A percentile compares a stretch with the other conserved stretches of the same genome.
Conservation (phyloP, 2,113 vertebrate genomes). For the Pipra filicauda region DNA sequence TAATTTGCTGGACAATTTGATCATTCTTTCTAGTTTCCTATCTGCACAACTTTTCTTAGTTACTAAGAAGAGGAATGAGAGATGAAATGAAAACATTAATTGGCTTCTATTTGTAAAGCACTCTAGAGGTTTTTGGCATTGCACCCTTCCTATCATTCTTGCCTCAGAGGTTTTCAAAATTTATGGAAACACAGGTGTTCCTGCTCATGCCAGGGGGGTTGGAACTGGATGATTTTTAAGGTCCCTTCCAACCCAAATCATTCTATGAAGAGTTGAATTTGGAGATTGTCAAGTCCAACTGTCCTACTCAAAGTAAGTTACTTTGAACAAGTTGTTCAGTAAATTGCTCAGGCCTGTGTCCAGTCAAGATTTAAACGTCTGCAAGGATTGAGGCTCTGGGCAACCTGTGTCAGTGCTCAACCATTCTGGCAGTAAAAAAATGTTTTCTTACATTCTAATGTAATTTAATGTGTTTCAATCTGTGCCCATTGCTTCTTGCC, state of each 20-base stretch:
- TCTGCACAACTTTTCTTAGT: not conserved
- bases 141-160: not conserved
- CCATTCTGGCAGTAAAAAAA: not conserved
- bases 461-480: not conserved
- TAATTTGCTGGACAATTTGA: not conserved
- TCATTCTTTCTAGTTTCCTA: not conserved
- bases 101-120: not conserved
- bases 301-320: not conserved
- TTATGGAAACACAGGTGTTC: not conserved
- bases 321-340: not conserved
- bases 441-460: not conserved
- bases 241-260: not conserved
- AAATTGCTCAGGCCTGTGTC: not conserved
- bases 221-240: not conserved
- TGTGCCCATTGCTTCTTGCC: not conserved
- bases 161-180: not conserved
- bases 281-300: not conserved
- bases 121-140: not conserved
- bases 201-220: not conserved
- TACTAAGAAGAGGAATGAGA: not conserved
- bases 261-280: not conserved
- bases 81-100: not conserved
- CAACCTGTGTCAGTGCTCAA: not conserved
- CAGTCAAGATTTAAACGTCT: not conserved
- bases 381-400: not conserved